Evolutionary conservation across 2,797 vertebrate species (phyloP).

Genomic region (Sarcophilus harrisii): DNA sequence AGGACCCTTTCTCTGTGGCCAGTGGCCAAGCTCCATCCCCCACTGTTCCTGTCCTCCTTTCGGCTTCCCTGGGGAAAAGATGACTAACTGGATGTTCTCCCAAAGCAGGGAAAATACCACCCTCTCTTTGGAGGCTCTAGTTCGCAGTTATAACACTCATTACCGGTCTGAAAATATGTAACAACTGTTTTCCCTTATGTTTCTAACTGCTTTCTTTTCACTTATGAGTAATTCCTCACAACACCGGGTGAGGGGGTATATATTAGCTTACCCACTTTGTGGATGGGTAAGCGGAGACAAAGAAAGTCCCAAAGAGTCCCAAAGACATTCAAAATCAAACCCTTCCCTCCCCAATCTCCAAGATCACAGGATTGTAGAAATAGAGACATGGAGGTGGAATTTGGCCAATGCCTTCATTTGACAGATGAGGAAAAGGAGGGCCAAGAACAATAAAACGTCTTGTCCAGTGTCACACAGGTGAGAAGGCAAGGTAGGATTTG

Average conservation of each 20-base stretch:
- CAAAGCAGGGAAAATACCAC: conserved; percentile 55
- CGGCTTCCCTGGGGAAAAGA: conserved; percentile 57
- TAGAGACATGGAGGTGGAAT: background rate
- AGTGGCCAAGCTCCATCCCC: conserved; percentile 63
- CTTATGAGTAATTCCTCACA: conserved; percentile 44
- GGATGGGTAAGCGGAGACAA: background rate
- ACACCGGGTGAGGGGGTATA: background rate
- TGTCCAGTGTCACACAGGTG: background rate
- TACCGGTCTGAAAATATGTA: conserved; percentile 21
- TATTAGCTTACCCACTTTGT: conserved; percentile 26
- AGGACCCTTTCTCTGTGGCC: conserved; percentile 54
- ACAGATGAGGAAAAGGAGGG: background rate
- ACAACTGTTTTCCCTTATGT: conserved; percentile 51
- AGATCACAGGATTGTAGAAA: background rate
- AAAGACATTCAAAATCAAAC: background rate
- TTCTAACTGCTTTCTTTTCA: conserved; percentile 32
- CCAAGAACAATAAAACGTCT: background rate
- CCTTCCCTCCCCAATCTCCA: background rate
- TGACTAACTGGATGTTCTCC: conserved; percentile 59
- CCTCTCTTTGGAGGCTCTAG: conserved; percentile 8
- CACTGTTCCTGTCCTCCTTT: conserved; percentile 41
- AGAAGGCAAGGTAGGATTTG: background rate
- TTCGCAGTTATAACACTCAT: conserved; percentile 23
- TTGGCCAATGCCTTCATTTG: background rate
- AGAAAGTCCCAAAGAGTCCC: background rate